A percentile compares a stretch with the other conserved stretches of the same genome.
Conservation (phyloP, 2,888 invertebrate genomes). For the Oxystoma pomonae region DNA sequence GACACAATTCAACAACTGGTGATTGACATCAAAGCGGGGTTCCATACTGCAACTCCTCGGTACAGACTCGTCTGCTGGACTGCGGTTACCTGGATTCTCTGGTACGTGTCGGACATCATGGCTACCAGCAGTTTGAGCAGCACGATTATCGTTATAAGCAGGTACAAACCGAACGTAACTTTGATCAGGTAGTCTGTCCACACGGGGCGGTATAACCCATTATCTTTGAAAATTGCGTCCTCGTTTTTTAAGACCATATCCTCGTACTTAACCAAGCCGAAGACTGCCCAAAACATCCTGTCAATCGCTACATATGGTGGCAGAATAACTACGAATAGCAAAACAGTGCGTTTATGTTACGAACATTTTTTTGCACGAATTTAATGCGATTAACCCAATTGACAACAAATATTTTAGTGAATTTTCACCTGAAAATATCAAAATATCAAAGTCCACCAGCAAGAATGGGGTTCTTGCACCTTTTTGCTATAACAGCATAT, state of each 20-base stretch:
- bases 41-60: neutral
- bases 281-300: neutral
- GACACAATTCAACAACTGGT: neutral
- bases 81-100: conserved; percentile 92
- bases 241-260: neutral
- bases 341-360: too few species aligned
- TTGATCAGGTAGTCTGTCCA: conserved; percentile 85
- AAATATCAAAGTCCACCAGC: too few species aligned
- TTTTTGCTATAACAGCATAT: too few species aligned
- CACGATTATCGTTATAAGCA: conserved; percentile 95
- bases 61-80: too few species aligned
- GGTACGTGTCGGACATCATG: conserved; percentile 99
- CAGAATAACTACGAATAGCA: neutral
- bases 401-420: too few species aligned
- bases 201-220: conserved; percentile 63
- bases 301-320: neutral
- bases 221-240: too few species aligned
- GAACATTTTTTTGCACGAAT: too few species aligned
- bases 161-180: conserved; percentile 90
- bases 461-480: too few species aligned
- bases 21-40: neutral
- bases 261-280: neutral
- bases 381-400: too few species aligned
- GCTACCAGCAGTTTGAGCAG: conserved; percentile 98
- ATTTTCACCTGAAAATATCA: too few species aligned